A percentile compares a stretch with the other conserved stretches of the same genome.
These are phyloP conservation scores for Dysmachus trigonus DNA, from an alignment of 2,888 invertebrate species.

Conservation along the genomic window DNA sequence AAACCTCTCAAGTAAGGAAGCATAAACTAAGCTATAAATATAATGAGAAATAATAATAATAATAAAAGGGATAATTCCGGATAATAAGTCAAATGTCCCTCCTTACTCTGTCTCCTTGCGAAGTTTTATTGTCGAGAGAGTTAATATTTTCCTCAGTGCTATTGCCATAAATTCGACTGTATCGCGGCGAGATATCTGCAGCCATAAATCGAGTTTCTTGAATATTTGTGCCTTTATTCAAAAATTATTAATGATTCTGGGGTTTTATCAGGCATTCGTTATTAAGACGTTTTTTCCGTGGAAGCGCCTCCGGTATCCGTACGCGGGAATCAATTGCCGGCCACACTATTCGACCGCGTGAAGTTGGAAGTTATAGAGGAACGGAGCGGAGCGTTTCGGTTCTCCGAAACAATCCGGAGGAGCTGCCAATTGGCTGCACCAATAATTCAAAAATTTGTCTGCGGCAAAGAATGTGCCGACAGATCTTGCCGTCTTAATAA, in stretches of 20 bases:
- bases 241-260: background rate
- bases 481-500: slow-evolving; percentile 38
- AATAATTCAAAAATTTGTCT: slow-evolving; percentile 43
- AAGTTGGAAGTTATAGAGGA: background rate
- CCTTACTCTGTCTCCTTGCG: background rate
- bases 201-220: background rate
- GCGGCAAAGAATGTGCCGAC: slow-evolving; percentile 24
- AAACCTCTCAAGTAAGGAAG: background rate
- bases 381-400: background rate
- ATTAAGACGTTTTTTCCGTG: background rate
- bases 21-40: background rate
- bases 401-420: background rate
- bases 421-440: background rate
- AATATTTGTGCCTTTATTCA: background rate
- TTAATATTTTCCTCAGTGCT: background rate
- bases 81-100: background rate
- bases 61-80: background rate
- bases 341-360: background rate
- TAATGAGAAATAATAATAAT: background rate
- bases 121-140: background rate
- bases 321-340: background rate
- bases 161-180: background rate
- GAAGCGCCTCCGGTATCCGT: background rate
- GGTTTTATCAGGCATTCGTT: background rate
- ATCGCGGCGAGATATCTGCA: background rate